Evolutionary conservation across 2,113 vertebrate species (phyloP), one percentile per base, ranked within the genome.

Genomic region (Lophotis ruficrista): DNA sequence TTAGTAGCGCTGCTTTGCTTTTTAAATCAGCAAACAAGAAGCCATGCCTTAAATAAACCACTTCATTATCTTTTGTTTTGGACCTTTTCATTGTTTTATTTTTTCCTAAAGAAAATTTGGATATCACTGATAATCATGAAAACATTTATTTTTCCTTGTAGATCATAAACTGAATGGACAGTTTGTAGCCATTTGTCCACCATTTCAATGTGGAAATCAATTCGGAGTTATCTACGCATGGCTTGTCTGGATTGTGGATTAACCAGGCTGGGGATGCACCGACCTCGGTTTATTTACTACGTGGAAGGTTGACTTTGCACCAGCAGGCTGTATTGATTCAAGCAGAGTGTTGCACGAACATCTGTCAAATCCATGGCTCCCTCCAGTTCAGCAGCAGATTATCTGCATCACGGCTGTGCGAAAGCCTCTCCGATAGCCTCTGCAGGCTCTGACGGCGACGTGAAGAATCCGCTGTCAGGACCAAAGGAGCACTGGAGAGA

Each of bases 171-270:
- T 57, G 83, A 84, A 78, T 25, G 65, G 83, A 9, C 48, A 75
- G 76, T 69, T 47, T 71, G 69, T 24, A 87, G 76, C 15, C 60
- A 48, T 48, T 92, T 84, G 51, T 71, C 60, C 81, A 33, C 41
- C 3, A 4, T 69, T 87, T 75, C 83, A 78, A 6, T 33, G 81
- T 71, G 77, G 81, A 89, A 94, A 96, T 95, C 89, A 69, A 76
- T 96, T 71, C 83, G 70, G 72, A 41, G 83, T 93, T 96, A 93
- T 87, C 87, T 53, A 66, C 4, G 7, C 65, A 8, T n/a, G 91
- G 84, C 61, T 91, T 91, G 77, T 91, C 91, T 76, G 91, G 93
- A n/a, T 68, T 64, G 84, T 0, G 61, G 93, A 94, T 97, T 97
- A 96, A 76, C 87, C 38, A 45, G 89, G 60, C 89, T 68, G 65